Percentiles rank a stretch among this genome's conserved stretches.
Conservation (phyloP, 2,797 vertebrate genomes). For the Hyperoplus immaculatus region DNA sequence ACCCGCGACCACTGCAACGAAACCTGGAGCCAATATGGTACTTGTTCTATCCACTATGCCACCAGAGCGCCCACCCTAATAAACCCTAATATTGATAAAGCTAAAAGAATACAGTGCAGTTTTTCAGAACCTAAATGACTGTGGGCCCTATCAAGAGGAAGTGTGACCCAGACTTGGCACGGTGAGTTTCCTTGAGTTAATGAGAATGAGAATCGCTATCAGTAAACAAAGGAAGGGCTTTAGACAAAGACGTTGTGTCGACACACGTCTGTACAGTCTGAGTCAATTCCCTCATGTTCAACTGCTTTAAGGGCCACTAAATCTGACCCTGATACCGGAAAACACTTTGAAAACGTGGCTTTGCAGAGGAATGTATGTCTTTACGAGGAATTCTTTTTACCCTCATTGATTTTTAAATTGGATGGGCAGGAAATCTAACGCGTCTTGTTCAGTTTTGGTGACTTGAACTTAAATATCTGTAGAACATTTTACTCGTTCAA, state of each 20-base stretch:
- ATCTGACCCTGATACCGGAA: background rate
- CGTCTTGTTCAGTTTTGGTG: too few species aligned
- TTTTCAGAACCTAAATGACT: background rate
- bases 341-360: background rate
- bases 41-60: too few species aligned
- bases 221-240: conserved; percentile 10
- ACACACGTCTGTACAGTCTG: conserved; percentile 19
- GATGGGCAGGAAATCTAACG: too few species aligned
- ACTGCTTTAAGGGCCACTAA: background rate
- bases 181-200: background rate
- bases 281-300: background rate
- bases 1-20: too few species aligned
- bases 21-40: too few species aligned
- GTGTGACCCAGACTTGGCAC: conserved; percentile 3
- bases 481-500: too few species aligned
- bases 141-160: background rate
- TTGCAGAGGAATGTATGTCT: too few species aligned
- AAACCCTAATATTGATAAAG: background rate
- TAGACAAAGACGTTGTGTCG: conserved; percentile 26
- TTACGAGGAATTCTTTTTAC: too few species aligned
- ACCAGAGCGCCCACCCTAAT: too few species aligned
- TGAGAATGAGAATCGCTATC: background rate
- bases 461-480: too few species aligned
- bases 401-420: too few species aligned
- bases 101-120: background rate